Percentiles rank a stretch among this genome's conserved stretches.
These are phyloP conservation scores for Sarcophaga variegata DNA, from an alignment of 2,888 invertebrate genomes.

Conservation along the genomic window DNA sequence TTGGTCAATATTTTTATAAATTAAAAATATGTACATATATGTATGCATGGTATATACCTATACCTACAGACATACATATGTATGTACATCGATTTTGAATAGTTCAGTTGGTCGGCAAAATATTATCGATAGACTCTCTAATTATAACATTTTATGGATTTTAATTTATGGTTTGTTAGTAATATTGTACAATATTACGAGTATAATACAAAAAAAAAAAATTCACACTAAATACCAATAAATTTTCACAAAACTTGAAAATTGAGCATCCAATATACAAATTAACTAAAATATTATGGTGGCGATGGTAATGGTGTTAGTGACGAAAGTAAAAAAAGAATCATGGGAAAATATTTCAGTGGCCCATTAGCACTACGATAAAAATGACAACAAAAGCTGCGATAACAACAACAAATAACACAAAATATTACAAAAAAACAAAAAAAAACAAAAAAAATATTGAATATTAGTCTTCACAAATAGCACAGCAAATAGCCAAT, in stretches of 20 bases:
- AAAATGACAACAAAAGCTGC: conserved; percentile 57
- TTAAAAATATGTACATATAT: background rate
- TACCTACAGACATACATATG: no score
- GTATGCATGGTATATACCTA: background rate
- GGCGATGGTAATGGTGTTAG: background rate
- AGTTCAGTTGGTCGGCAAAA: conserved; percentile 35
- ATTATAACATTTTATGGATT: conserved; percentile 66
- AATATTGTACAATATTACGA: no score
- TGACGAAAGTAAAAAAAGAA: conserved; percentile 24
- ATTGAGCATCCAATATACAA: conserved; percentile 37
- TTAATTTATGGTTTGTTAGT: conserved; percentile 57
- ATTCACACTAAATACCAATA: conserved; percentile 51
- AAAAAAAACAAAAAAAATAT: background rate
- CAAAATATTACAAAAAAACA: conserved; percentile 47
- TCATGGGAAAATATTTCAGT: conserved; percentile 69
- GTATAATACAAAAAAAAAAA: conserved; percentile 32
- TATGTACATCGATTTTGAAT: no score
- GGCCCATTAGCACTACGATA: conserved; percentile 68
- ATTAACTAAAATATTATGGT: conserved; percentile 36
- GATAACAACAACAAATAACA: conserved; percentile 53
- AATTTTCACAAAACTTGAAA: conserved; percentile 47
- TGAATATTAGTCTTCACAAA: background rate
- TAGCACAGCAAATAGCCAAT: conserved; percentile 18
- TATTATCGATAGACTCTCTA: conserved; percentile 54
- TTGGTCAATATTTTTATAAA: conserved; percentile 46